Conservation (phyloP, 2,797 vertebrate species). For the Acipenser ruthenus region DNA sequence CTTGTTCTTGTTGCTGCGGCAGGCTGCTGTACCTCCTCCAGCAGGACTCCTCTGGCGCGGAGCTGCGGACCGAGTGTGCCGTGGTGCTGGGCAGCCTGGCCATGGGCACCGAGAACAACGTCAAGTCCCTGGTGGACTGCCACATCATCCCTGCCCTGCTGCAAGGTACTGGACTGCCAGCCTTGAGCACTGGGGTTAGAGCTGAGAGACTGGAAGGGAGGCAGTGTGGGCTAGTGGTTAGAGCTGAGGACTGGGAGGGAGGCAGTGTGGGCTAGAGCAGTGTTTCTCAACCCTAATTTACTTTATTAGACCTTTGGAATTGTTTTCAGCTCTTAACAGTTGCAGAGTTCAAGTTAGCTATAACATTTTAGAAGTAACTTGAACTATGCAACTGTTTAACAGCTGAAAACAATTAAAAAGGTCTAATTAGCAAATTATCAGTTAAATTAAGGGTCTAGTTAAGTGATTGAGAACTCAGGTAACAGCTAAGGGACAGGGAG, state of each 20-base stretch:
- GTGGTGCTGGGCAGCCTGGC: slow-evolving; percentile 94
- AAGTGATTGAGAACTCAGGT: too few species aligned
- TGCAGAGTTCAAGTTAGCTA: too few species aligned
- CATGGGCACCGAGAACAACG: slow-evolving; percentile 98
- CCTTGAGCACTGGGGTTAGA: background rate
- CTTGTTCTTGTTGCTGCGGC: slow-evolving; percentile 27
- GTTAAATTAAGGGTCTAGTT: too few species aligned
- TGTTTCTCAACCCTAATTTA: too few species aligned
- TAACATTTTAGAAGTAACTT: too few species aligned
- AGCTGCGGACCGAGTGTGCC: slow-evolving; percentile 87
- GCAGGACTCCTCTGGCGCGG: slow-evolving; percentile 84
- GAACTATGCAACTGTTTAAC: too few species aligned
- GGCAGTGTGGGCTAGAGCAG: background rate
- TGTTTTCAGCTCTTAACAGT: too few species aligned
- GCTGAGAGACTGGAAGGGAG: background rate
- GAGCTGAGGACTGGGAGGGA: too few species aligned
- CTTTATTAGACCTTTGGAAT: too few species aligned
- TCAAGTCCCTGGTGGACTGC: slow-evolving; percentile 97
- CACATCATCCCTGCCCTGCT: slow-evolving; percentile 96
- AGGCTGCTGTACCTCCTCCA: slow-evolving; percentile 95
- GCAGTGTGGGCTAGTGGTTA: background rate
- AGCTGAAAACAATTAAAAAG: too few species aligned
- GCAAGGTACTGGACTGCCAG: slow-evolving; percentile 67
- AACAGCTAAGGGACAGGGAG: background rate
- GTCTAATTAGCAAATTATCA: too few species aligned